Evolutionary conservation across 30 jellyfish, hydroid and myxozoan species (phyloP).

Genomic region (Phacellophora camtschatica): DNA sequence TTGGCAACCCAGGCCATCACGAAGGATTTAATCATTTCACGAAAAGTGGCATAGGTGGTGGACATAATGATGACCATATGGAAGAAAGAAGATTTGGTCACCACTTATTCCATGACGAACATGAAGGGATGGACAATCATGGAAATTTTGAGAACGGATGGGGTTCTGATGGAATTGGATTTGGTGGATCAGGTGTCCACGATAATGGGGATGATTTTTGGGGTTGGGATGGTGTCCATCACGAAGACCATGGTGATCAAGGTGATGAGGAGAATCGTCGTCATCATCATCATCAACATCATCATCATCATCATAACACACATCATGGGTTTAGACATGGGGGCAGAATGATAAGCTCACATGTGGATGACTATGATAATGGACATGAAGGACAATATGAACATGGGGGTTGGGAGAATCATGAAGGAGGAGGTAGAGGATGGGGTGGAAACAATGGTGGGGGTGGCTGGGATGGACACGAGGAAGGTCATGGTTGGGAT

Average conservation of each 20-base stretch:
- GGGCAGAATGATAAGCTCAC: constrained; percentile 51
- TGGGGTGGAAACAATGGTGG: not conserved
- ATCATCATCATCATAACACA: constrained; percentile 17
- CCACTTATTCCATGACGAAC: constrained; percentile 31
- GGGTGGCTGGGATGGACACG: not conserved
- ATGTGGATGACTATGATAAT: constrained; percentile 33
- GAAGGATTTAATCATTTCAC: constrained; percentile 17
- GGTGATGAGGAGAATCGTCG: constrained; percentile 1
- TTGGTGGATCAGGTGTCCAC: constrained; percentile 5
- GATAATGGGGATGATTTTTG: constrained; percentile 38
- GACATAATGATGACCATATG: constrained; percentile 29
- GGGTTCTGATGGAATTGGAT: constrained; percentile 65
- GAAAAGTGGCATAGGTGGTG: constrained; percentile 49
- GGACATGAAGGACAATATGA: constrained; percentile 37
- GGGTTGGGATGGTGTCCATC: constrained; percentile 37
- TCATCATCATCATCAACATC: constrained; percentile 3
- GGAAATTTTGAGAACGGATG: constrained; percentile 69
- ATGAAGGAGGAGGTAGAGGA: constrained; percentile 13
- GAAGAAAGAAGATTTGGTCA: constrained; percentile 53
- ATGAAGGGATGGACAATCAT: constrained; percentile 48
- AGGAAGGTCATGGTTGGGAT: constrained; percentile 1
- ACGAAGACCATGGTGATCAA: constrained; percentile 32
- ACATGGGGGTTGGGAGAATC: constrained; percentile 11
- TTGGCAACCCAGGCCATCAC: constrained; percentile 47
- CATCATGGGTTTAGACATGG: constrained; percentile 54